Percentiles rank a stretch among this genome's conserved stretches.
Conservation (phyloP, 2,888 invertebrate species). For the Lutraria lutraria region DNA sequence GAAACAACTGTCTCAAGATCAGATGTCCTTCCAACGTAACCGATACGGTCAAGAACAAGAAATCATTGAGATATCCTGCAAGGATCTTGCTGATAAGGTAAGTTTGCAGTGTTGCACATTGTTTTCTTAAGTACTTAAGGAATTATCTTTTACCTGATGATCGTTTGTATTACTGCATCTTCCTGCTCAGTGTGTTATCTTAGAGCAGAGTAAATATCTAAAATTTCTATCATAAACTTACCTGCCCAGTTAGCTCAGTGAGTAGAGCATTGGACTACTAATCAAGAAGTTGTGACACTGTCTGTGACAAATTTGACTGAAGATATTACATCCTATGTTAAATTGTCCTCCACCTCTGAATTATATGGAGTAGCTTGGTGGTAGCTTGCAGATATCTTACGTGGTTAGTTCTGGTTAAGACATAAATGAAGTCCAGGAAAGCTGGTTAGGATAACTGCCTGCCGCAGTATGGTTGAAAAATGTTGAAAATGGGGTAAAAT, state of each 20-base stretch:
- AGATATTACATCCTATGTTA: no score
- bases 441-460: no score
- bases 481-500: no score
- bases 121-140: neutral
- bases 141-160: neutral
- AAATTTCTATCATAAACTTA: neutral
- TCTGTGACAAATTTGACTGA: no score
- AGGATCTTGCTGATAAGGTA: constrained; percentile 93
- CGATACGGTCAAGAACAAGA: constrained; percentile 88
- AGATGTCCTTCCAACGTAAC: constrained; percentile 91
- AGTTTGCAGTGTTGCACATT: constrained; percentile 44
- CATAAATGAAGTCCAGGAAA: no score
- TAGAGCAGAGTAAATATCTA: neutral
- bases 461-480: no score
- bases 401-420: no score
- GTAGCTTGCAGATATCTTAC: no score
- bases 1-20: constrained; percentile 96
- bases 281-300: no score
- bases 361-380: no score
- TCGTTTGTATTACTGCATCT: neutral
- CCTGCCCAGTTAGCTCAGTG: neutral
- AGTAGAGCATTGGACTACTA: neutral
- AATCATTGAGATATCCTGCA: constrained; percentile 94
- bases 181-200: neutral
- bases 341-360: no score